phyloP scores from a whole-genome alignment of 1,140 invertebrate genomes.

The Homalodisca vitripennis region DNA sequence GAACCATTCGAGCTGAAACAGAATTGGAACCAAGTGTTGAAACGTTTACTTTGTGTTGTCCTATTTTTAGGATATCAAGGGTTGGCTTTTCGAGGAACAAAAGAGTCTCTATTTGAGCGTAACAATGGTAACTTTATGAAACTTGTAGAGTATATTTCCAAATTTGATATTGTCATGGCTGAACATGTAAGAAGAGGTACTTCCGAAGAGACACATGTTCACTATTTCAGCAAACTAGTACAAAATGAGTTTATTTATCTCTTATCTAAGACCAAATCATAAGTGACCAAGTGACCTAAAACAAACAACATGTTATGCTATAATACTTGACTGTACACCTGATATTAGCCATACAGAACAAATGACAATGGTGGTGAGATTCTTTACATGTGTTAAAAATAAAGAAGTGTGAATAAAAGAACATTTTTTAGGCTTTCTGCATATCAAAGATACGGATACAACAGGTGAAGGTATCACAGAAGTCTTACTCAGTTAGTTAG shows the following conservation, averaged over 20 bases:
- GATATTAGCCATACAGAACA: slow-evolving; percentile 40
- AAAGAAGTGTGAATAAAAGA: slow-evolving; percentile 24
- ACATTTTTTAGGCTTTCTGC: slow-evolving; percentile 32
- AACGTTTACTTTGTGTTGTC: slow-evolving; percentile 34
- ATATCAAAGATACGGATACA: background rate
- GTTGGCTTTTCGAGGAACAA: slow-evolving; percentile 35
- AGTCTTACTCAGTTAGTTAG: slow-evolving; percentile 33
- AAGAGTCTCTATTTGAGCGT: slow-evolving; percentile 36
- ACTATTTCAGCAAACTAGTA: slow-evolving; percentile 31
- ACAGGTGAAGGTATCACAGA: slow-evolving; percentile 34
- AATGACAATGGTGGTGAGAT: slow-evolving; percentile 36
- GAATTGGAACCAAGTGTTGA: slow-evolving; percentile 17
- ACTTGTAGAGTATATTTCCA: slow-evolving; percentile 29
- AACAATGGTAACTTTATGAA: slow-evolving; percentile 28
- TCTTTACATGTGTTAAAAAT: slow-evolving; percentile 23
- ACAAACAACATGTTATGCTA: slow-evolving; percentile 38
- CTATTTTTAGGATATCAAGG: slow-evolving; percentile 34
- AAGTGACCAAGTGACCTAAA: slow-evolving; percentile 21
- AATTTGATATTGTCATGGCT: slow-evolving; percentile 34
- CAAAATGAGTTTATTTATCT: slow-evolving; percentile 29
- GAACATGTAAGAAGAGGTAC: slow-evolving; percentile 27
- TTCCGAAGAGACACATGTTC: slow-evolving; percentile 14
- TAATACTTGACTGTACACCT: slow-evolving; percentile 41
- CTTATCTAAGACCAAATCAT: slow-evolving; percentile 15
- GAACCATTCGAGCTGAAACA: too few species aligned